Base-by-base conservation (phyloP, 2,113 vertebrate species). In the Paradisaea rubra region DNA sequence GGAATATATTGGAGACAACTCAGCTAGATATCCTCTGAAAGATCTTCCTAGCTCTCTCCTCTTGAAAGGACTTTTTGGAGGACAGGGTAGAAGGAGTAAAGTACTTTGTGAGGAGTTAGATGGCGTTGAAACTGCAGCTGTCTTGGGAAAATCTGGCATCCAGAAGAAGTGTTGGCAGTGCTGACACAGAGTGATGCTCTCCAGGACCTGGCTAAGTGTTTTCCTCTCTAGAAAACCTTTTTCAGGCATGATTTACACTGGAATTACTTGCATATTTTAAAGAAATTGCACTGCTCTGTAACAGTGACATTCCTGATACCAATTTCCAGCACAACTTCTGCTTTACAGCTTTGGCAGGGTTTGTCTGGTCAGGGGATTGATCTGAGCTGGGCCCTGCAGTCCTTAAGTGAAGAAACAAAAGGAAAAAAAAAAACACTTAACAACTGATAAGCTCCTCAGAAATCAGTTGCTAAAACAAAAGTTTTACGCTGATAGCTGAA, bases 61-160 rank as follows among this genome's bases (percentile, higher is more conserved):
- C 60, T 44, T 95, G 35, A 61, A 85, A 85, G 11, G 37, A 59
- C 20, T 35, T 60, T 70, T 47, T 64, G n/a, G 18, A 88, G 39
- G 30, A 82, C 0, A 6, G 13, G 7, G 19, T 54, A 35, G 80
- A 64, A 66, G 66, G 21, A 87, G 2, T 37, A 39, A 78, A 91
- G 31, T 22, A 39, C 21, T 72, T 42, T 47, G 15, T 81, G 41
- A 91, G 37, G 73, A 89, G 14, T 11, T 49, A 24, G 37, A 23
- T 81, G 57, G 14, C 83, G 47, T 50, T 69, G 80, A 60, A 30
- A 37, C 45, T 90, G 85, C 85, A 94, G 78, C 83, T 81, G 59
- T 35, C 61, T 42, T 52, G 28, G 42, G 81, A 81, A 92, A 91
- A 61, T 33, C 53, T 85, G 89, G 49, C 76, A 84, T 39, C 53